phyloP scores from a whole-genome alignment of 2,888 invertebrate species.

The Callosobruchus maculatus region DNA sequence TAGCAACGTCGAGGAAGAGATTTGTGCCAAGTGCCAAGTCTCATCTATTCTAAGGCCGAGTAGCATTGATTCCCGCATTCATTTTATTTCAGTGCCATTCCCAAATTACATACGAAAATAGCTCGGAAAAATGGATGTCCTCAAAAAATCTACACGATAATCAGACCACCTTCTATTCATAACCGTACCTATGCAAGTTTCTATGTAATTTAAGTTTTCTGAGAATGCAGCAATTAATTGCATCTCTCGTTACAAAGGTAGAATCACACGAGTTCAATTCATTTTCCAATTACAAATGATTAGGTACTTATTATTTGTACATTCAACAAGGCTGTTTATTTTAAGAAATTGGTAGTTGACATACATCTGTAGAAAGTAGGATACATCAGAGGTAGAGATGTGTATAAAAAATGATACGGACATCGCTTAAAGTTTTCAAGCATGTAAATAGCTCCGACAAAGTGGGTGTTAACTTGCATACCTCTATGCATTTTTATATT shows the following conservation, averaged over 20 bases:
- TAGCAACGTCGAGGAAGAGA: background rate
- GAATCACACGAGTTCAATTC: background rate
- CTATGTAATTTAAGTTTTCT: background rate
- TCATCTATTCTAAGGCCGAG: constrained; percentile 36
- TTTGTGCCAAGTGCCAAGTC: constrained; percentile 26
- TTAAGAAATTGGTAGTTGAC: constrained; percentile 21
- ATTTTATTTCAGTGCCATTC: constrained; percentile 34
- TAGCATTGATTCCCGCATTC: constrained; percentile 12
- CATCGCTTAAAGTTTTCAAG: background rate
- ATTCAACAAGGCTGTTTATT: background rate
- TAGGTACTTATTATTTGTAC: background rate
- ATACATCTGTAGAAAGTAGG: constrained; percentile 39
- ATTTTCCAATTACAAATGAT: background rate
- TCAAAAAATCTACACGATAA: constrained; percentile 7
- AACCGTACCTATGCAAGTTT: background rate
- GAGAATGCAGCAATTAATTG: constrained; percentile 3
- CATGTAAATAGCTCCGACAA: background rate
- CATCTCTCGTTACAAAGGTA: background rate
- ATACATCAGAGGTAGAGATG: constrained; percentile 6
- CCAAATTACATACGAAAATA: constrained; percentile 28
- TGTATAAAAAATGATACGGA: background rate
- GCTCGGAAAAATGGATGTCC: constrained; percentile 17
- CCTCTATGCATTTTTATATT: background rate
- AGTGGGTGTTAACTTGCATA: background rate
- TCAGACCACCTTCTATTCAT: constrained; percentile 12